Evolutionary conservation across 2,888 invertebrate species (phyloP).

Genomic region (Macropis europaea): DNA sequence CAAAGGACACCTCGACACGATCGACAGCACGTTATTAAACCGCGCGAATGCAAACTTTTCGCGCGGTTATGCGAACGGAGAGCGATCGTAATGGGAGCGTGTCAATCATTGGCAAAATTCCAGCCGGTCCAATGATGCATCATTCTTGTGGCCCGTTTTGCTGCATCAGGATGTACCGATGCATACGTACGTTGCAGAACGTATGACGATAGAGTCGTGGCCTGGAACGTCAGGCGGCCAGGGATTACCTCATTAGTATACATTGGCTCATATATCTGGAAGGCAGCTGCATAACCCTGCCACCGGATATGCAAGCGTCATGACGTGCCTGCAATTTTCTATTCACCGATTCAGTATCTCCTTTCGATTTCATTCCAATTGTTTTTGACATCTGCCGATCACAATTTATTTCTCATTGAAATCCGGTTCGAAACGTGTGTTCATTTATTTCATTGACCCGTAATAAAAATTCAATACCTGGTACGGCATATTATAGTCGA

Average conservation of each 20-base stretch:
- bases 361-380: too few relatives aligned
- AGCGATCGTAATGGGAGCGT: not conserved
- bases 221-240: slow-evolving; percentile 48
- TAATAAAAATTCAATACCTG: too few relatives aligned
- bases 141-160: slow-evolving; percentile 44
- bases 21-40: slow-evolving; percentile 5
- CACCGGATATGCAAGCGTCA: slow-evolving; percentile 10
- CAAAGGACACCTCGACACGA: not conserved
- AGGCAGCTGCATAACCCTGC: slow-evolving; percentile 10
- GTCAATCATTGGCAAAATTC: slow-evolving; percentile 41
- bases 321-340: slow-evolving; percentile 10
- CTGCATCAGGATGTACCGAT: slow-evolving; percentile 17
- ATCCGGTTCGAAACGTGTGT: too few relatives aligned
- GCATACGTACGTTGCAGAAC: slow-evolving; percentile 32
- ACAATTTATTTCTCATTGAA: too few relatives aligned
- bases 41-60: slow-evolving; percentile 11
- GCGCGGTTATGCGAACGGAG: not conserved
- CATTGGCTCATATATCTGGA: slow-evolving; percentile 46
- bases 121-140: slow-evolving; percentile 33
- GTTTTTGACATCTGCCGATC: too few relatives aligned
- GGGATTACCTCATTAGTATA: slow-evolving; percentile 55
- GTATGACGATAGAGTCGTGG: slow-evolving; percentile 42
- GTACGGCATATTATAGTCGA: too few relatives aligned
- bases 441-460: too few relatives aligned
- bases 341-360: too few relatives aligned